Conservation (phyloP, 2,888 invertebrate genomes). For the Aporophyla nigra region DNA sequence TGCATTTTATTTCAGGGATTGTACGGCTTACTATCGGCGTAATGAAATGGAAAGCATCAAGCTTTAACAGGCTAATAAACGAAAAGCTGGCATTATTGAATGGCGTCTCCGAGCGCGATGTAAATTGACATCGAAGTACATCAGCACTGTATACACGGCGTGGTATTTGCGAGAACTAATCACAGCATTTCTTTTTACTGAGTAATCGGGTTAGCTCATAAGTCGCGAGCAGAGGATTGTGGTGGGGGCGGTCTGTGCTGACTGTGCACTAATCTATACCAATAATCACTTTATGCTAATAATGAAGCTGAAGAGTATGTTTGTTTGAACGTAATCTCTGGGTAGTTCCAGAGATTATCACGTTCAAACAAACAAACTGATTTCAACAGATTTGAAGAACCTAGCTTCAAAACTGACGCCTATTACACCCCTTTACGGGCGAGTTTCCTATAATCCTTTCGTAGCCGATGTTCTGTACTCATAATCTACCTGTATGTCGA, state of each 20-base stretch:
- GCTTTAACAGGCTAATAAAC: constrained; percentile 25
- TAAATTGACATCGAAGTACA: constrained; percentile 22
- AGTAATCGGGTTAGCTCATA: constrained; percentile 30
- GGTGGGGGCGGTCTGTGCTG: background rate
- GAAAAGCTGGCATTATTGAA: constrained; percentile 37
- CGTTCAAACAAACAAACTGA: no score
- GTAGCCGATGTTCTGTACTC: no score
- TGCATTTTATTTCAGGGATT: constrained; percentile 34
- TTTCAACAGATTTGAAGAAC: no score
- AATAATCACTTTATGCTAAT: no score
- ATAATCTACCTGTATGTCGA: no score
- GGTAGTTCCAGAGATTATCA: no score
- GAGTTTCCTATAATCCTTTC: no score
- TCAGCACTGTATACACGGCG: background rate
- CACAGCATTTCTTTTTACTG: constrained; percentile 17
- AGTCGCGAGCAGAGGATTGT: background rate
- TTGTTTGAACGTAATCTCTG: no score
- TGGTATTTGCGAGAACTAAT: constrained; percentile 7
- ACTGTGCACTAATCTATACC: background rate
- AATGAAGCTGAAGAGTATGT: no score
- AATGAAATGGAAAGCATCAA: constrained; percentile 45
- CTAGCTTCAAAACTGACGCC: no score
- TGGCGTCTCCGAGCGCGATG: constrained; percentile 30
- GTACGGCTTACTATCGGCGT: constrained; percentile 27
- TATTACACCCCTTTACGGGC: no score